Conservation (phyloP, 2,888 invertebrate species). For the Drosophila buzzatii region DNA sequence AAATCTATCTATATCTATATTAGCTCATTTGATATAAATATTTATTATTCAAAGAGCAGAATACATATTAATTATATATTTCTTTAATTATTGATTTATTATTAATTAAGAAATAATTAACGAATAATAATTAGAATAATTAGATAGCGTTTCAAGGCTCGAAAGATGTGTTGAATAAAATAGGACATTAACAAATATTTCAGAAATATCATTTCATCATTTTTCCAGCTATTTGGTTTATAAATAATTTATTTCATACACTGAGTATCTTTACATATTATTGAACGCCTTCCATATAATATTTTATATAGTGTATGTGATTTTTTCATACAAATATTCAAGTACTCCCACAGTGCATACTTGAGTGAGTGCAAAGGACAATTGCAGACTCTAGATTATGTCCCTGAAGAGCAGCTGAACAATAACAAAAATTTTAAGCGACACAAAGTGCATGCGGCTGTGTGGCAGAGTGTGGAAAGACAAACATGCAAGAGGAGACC, state of each 20-base stretch:
- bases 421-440: constrained; percentile 59
- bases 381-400: constrained; percentile 38
- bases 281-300: not conserved
- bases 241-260: not conserved
- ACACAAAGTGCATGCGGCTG: constrained; percentile 40
- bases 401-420: constrained; percentile 50
- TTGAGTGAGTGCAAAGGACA: constrained; percentile 11
- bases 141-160: no score
- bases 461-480: constrained; percentile 29
- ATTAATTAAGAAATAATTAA: no score
- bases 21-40: no score
- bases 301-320: not conserved
- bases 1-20: not conserved
- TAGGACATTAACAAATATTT: no score
- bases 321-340: not conserved
- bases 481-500: constrained; percentile 41
- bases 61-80: no score
- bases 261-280: no score
- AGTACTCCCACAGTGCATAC: constrained; percentile 1
- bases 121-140: no score
- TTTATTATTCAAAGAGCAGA: no score
- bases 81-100: no score
- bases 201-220: no score
- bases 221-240: no score
- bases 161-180: no score